Evolutionary conservation across 2,888 invertebrate species (phyloP), one percentile per base, ranked within the genome.

Genomic region (Euclidia mi): DNA sequence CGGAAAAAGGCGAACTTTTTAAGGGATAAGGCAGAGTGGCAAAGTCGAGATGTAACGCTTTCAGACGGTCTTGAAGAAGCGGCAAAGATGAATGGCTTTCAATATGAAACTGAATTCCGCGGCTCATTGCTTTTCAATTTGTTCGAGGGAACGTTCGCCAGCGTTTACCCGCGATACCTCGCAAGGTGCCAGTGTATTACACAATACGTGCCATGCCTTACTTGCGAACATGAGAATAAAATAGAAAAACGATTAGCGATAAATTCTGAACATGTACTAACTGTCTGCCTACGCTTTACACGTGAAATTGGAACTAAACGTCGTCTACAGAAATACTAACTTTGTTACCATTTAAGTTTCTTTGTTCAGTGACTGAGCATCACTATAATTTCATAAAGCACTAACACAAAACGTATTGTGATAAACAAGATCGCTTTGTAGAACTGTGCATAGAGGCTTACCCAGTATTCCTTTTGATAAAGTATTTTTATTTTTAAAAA

Each of bases 61-160:
- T 90, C 89, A 92, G 89, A 82, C 88, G 87, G 82, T 88, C 88
- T 79, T 89, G 88, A 88, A 92, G 89, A 90, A 89, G 92, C 92
- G 91, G 91, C 91, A 92, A 93, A 94, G 94, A 94, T 94, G 94
- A 94, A 94, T 94, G 93, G 94, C 94, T 95, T 95, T 95, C 95
- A 95, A 95, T 95, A 95, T 95, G 95, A 95, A 95, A 96, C 95
- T 96, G 95, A 95, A 96, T 95, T 95, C 95, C 94, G 95, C 94
- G 95, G 95, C 95, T 95, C 95, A 95, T 95, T 95, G 95, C 95
- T 93, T 95, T 95, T 95, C 95, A 95, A 95, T 95, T 94, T 94
- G 94, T 93, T 89, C 85, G 89, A 85, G 88, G 84, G 91, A 90
- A 85, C 92, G 91, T 85, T 89, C 88, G 84, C 82, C 84, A 85